phyloP scores from a whole-genome alignment of 1,140 invertebrate genomes.

The Pentalonia nigronervosa region DNA sequence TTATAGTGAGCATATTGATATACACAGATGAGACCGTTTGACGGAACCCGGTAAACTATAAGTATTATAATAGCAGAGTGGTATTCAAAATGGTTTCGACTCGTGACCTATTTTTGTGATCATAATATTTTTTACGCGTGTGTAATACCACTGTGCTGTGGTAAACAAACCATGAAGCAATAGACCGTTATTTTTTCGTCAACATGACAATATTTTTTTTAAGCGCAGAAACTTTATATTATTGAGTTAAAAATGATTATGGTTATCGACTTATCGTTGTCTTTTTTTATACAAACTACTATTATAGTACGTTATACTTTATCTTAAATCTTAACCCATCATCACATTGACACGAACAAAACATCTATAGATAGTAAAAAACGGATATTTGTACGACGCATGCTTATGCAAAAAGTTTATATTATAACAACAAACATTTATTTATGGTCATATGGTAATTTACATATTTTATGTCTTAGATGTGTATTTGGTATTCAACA shows the following conservation, averaged over 20 bases:
- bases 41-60: too few relatives aligned
- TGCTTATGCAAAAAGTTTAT: conserved; percentile 3
- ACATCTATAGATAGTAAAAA: neutral
- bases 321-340: neutral
- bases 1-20: neutral
- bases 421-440: neutral
- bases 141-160: too few relatives aligned
- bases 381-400: neutral
- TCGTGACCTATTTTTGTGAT: neutral
- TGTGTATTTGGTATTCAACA: neutral
- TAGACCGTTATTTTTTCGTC: neutral
- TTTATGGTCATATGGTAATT: neutral
- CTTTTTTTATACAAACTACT: neutral
- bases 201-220: neutral
- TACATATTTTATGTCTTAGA: neutral
- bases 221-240: neutral
- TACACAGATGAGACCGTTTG: neutral
- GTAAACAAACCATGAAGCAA: neutral
- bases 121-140: neutral
- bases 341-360: neutral
- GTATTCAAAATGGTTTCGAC: neutral
- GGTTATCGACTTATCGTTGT: neutral
- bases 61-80: neutral
- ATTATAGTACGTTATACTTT: neutral
- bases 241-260: neutral